These are phyloP conservation scores for Litocranius walleri DNA, from an alignment of 2,113 vertebrate genomes.

Conservation along the genomic window DNA sequence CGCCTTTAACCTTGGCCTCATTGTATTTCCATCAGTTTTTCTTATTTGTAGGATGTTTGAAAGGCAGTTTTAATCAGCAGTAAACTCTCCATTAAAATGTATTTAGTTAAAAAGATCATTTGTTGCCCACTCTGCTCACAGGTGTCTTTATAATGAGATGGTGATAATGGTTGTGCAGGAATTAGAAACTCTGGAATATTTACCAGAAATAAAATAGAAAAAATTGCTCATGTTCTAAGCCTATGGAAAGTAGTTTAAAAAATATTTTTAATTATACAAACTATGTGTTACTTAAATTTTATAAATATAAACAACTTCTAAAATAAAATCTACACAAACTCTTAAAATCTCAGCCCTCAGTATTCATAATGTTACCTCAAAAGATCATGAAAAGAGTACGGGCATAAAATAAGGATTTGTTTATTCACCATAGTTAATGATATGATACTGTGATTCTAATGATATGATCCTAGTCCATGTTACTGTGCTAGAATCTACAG, in stretches of 20 bases:
- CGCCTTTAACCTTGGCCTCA: background rate
- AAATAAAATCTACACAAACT: background rate
- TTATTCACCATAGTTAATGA: background rate
- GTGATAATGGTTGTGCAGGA: background rate
- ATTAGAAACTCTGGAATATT: background rate
- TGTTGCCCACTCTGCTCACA: background rate
- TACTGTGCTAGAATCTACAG: background rate
- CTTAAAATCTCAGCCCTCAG: background rate
- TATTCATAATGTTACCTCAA: background rate
- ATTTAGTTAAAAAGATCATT: background rate
- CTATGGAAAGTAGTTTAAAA: background rate
- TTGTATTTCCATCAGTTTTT: background rate
- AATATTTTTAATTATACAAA: background rate
- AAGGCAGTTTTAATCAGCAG: background rate
- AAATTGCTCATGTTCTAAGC: background rate
- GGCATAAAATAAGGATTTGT: background rate
- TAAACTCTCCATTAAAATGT: background rate
- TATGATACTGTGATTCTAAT: background rate
- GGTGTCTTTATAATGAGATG: background rate
- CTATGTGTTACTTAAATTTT: background rate
- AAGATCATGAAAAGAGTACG: background rate
- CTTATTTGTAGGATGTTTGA: background rate
- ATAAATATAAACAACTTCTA: background rate
- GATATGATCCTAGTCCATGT: background rate
- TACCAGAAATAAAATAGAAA: background rate